Evolutionary conservation across 1,140 invertebrate species (phyloP), one percentile per base, ranked within the genome.

Genomic region (Neodiprion fabricii): DNA sequence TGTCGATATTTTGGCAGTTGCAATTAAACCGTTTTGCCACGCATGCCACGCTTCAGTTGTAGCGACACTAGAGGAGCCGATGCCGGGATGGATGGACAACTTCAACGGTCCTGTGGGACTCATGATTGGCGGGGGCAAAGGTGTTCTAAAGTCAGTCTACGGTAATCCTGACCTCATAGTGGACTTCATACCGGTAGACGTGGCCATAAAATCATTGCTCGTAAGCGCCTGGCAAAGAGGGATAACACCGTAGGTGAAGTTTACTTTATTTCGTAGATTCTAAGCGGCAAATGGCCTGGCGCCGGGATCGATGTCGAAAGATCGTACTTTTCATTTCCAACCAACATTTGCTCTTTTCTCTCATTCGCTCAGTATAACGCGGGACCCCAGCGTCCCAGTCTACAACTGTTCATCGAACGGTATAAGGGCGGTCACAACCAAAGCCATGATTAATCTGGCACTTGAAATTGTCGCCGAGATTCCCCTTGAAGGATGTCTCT

Each of bases 71-170:
- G 72, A 82, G 0, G 94, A 96, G 21, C 94, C 95, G 0, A 61
- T 94, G 0, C 80, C 87, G 0, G 96, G 97, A 0, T 99, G 97
- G 97, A 91, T 98, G 7, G 97, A 99, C 80, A 99, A 99, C 87
- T 96, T 96, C 78, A 98, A 98, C 86, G 97, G 97, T 7, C 96
- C 97, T 1, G 93, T 95, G 28, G 96, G 94, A 0, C 85, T 96
- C 11, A 81, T 96, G 69, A 86, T 93, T 0, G 95, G 93, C 0
- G 91, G 92, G 76, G 95, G 95, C 11, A 96, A 95, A 90, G 96
- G 96, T 11, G 90, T 98, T 14, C 85, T 98, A 53, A 91, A 95
- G 67, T 92, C 93, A 40, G 83, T 95, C 77, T 91, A 92, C 72
- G 91, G 92, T n/a, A 88, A 94, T 77, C 85, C 90, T 1, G 82